Percentiles rank a stretch among this genome's conserved stretches.
Conservation (phyloP, 2,113 vertebrate species). For the Turnix velox region DNA sequence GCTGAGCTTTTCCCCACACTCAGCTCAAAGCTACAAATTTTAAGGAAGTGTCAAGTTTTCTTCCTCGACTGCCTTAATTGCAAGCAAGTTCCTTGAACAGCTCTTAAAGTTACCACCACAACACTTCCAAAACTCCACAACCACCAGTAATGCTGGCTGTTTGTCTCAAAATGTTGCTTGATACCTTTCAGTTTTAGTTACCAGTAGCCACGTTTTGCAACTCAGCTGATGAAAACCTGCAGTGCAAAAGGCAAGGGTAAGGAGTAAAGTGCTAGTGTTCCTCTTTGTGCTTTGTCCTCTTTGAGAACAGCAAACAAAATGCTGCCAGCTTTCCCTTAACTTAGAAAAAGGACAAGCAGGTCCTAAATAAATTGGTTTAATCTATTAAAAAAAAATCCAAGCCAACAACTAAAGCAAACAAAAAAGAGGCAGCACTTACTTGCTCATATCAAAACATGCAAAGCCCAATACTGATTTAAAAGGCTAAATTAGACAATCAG, state of each 20-base stretch:
- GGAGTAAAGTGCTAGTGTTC: background rate
- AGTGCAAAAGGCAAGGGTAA: background rate
- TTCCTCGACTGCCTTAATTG: background rate
- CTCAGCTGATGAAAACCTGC: background rate
- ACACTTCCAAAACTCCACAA: background rate
- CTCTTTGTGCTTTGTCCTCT: too few relatives aligned
- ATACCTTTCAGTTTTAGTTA: background rate
- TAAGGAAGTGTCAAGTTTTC: background rate
- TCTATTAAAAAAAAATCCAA: background rate
- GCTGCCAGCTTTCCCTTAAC: background rate
- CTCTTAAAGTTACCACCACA: background rate
- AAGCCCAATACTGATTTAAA: background rate
- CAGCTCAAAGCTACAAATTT: background rate
- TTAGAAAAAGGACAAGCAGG: background rate
- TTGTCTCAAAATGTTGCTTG: background rate
- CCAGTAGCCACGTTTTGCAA: background rate
- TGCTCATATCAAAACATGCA: background rate
- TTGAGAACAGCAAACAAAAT: background rate
- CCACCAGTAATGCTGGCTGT: fast-evolving
- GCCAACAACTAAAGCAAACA: background rate
- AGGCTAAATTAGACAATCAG: background rate
- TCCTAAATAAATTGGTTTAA: background rate
- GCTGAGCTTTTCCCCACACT: background rate
- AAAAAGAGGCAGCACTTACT: background rate
- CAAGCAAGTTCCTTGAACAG: background rate